Evolutionary conservation across 2,888 invertebrate species (phyloP), one percentile per base, ranked within the genome.

Genomic region (Tinea semifulvella): DNA sequence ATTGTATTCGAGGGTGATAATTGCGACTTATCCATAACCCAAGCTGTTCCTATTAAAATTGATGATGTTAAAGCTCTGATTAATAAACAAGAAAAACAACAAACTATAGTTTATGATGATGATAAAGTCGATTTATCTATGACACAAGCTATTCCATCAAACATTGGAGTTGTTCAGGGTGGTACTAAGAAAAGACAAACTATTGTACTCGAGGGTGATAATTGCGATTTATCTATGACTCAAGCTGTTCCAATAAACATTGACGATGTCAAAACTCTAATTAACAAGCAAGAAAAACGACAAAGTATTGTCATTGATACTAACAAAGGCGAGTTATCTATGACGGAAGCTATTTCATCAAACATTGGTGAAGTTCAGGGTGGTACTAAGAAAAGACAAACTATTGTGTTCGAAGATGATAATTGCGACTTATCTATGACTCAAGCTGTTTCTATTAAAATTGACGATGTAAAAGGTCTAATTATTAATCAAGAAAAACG

Each of bases 171-270:
- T n/a, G n/a, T n/a, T n/a, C n/a, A n/a, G n/a, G n/a, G n/a, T n/a
- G n/a, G n/a, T n/a, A 2, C 43, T 16, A 10, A 26, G 11, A 53
- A 48, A 51, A 48, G 51, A 40, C 50, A 46, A 31, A 55, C 56
- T 7, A 53, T 55, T 13, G 46, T 54, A 2, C 53, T 49, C 38
- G 54, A 53, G 27, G 46, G 56, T 36, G 48, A 27, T 8, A 45
- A 48, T 3, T 52, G 50, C 1, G 55, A 66, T 28, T 53, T 67
- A 16, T 63, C 66, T 1, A 52, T 65, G 14, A 62, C 63, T 7
- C 55, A 56, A 48, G 49, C 49, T 0, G 20, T 58, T 22, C 52
- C 56, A 8, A 42, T 46, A 3, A 55, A 53, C 36, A 48, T 16
- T 3, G 11, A 11, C 3, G 11, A 31, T 13, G 5, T 31, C 7